Evolutionary conservation across 2,888 invertebrate genomes (phyloP).

Genomic region (Nipponacmea schrenckii): DNA sequence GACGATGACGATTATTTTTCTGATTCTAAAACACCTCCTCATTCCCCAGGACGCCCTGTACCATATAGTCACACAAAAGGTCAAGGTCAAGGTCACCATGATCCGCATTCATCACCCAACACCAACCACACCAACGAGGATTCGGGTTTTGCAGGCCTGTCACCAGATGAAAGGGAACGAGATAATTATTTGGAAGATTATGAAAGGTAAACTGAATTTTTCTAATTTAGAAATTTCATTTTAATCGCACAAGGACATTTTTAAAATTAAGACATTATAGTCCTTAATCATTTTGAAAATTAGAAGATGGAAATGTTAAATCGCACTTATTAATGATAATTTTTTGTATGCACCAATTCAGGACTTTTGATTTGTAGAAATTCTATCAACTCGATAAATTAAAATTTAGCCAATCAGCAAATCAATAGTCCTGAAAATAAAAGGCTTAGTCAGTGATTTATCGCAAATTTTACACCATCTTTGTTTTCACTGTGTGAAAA

Average conservation of each 20-base stretch:
- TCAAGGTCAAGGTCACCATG: constrained; percentile 16
- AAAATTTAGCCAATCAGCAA: no score
- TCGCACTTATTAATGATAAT: not conserved
- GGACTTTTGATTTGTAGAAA: not conserved
- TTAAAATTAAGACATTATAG: not conserved
- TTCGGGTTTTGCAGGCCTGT: constrained; percentile 54
- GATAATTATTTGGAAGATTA: constrained; percentile 39
- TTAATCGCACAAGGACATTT: not conserved
- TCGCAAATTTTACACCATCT: no score
- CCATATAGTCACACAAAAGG: constrained; percentile 14
- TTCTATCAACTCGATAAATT: no score
- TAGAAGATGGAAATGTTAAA: not conserved
- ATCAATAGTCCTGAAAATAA: no score
- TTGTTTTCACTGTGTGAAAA: no score
- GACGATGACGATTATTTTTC: constrained; percentile 6
- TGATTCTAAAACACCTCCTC: constrained; percentile 41
- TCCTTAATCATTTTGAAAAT: not conserved
- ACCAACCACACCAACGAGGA: constrained; percentile 52
- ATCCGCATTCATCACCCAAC: constrained; percentile 32
- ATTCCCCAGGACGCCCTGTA: constrained; percentile 28
- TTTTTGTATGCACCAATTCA: not conserved
- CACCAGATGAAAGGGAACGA: constrained; percentile 43
- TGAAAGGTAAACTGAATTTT: constrained; percentile 39
- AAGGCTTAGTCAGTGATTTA: no score
- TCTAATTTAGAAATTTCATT: not conserved